These are phyloP conservation scores for Cactoblastis cactorum DNA, from an alignment of 2,888 invertebrate species.

Conservation along the genomic window DNA sequence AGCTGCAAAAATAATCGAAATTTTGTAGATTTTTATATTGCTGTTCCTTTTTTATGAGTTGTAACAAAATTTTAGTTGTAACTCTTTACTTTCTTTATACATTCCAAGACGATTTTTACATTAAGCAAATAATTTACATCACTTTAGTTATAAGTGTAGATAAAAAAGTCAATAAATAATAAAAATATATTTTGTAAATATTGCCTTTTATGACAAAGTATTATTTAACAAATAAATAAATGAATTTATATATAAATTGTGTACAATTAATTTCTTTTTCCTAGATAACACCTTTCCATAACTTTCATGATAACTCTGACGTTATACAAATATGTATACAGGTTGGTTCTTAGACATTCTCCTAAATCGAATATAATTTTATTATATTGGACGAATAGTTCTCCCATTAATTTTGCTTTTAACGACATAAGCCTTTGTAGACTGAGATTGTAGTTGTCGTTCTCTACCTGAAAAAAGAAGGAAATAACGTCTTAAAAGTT, in stretches of 20 bases:
- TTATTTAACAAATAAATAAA: slow-evolving; percentile 34
- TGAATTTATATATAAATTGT: background rate
- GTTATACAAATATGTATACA: slow-evolving; percentile 36
- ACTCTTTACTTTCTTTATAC: no score
- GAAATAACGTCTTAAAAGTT: background rate
- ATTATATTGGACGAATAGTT: slow-evolving; percentile 30
- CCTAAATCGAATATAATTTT: slow-evolving; percentile 31
- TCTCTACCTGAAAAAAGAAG: slow-evolving; percentile 40
- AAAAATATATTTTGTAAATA: slow-evolving; percentile 35
- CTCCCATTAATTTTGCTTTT: slow-evolving; percentile 37
- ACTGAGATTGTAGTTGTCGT: slow-evolving; percentile 43
- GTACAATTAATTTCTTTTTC: slow-evolving; percentile 11
- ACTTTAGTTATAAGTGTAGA: background rate
- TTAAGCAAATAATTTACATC: background rate
- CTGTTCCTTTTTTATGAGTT: background rate
- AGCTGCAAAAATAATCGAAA: no score
- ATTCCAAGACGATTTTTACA: background rate
- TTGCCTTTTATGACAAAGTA: slow-evolving; percentile 42
- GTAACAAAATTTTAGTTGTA: no score
- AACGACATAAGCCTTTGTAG: slow-evolving; percentile 44
- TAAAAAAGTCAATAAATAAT: slow-evolving; percentile 25
- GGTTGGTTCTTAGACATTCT: slow-evolving; percentile 36
- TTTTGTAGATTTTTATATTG: no score
- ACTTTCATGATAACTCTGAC: slow-evolving; percentile 35
- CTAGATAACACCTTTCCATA: slow-evolving; percentile 42